Base-by-base conservation (phyloP, 2,888 invertebrate species). In the Balanococcus diminutus region DNA sequence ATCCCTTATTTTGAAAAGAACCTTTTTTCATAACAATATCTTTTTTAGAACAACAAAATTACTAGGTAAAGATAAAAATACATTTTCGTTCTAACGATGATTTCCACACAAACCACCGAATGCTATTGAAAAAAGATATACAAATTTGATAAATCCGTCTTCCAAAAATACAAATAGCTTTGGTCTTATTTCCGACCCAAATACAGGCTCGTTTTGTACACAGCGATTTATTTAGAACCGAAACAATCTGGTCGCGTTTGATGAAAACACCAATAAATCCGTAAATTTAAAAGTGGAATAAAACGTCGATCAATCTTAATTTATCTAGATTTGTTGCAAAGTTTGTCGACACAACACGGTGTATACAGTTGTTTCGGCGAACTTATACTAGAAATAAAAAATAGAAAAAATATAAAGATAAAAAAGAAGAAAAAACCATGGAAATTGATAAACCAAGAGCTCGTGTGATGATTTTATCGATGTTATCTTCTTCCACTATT, bases 231-330 rank as follows among this genome's bases (percentile, higher is more conserved):
- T 56, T 56, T 56, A 56, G 56, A 22, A 22, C 19, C 56, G 56
- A 56, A 56, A 56, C 56, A 56, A 56, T 56, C 56, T 22, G 56
- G 8, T 56, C 42, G 42, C 42, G 42, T 42, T 42, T 42, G 42
- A 42, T 42, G 56, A 22, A 56, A 56, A 19, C 14, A 56, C 56
- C 56, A 56, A 56, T 56, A 56, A 56, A 56, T 56, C 56, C 19
- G 56, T 56, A 56, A 56, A 22, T 56, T 56, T 56, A 56, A 56
- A 56, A 56, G 56, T 22, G 56, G 56, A 56, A 56, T 56, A 56
- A 56, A 56, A 22, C 56, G 56, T 56, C 56, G 22, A 56, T 56
- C 56, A 56, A 56, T 56, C 56, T 56, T 56, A 56, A 56, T 56
- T 22, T 56, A 56, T 56, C 56, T 56, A 22, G 56, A 56, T 56